Evolutionary conservation across 2,888 invertebrate genomes (phyloP).

Genomic region (Zaprionus obscuricornis): DNA sequence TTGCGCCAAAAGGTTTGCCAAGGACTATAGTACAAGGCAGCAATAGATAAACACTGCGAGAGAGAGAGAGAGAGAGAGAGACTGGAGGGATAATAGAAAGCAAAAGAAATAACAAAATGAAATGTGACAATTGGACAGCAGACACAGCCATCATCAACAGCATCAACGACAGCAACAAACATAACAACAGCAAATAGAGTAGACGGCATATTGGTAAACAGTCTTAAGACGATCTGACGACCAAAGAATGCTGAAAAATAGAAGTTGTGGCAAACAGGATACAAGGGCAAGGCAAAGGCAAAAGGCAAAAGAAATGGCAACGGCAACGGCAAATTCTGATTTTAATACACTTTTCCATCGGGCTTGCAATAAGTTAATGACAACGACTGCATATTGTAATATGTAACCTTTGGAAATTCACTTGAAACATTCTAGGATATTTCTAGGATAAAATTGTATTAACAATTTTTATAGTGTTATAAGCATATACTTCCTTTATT

Average conservation of each 20-base stretch:
- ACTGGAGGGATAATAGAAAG: constrained; percentile 35
- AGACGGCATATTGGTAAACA: constrained; percentile 45
- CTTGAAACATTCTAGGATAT: too few species aligned
- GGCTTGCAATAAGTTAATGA: too few species aligned
- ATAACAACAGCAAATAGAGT: constrained; percentile 7
- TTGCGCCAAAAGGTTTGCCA: too few species aligned
- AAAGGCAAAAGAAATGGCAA: background rate
- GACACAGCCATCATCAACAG: constrained; percentile 1
- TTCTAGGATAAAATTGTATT: too few species aligned
- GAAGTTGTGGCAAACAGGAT: constrained; percentile 57
- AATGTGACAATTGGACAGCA: constrained; percentile 19
- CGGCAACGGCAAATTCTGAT: constrained; percentile 10
- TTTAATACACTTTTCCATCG: background rate
- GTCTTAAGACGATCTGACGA: constrained; percentile 37
- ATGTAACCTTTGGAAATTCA: too few species aligned
- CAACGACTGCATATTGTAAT: too few species aligned
- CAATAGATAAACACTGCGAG: constrained; percentile 24
- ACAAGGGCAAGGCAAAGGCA: constrained; percentile 28
- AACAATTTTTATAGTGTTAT: too few species aligned
- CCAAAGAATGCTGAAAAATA: constrained; percentile 58
- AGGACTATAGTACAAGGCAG: background rate
- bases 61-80: constrained; percentile 48
- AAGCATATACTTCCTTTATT: too few species aligned
- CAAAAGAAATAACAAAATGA: constrained; percentile 32
- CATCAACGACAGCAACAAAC: constrained; percentile 10